A percentile compares a stretch with the other conserved stretches of the same genome.
Conservation (phyloP, 1,140 invertebrate species). For the Ceratina australensis region DNA sequence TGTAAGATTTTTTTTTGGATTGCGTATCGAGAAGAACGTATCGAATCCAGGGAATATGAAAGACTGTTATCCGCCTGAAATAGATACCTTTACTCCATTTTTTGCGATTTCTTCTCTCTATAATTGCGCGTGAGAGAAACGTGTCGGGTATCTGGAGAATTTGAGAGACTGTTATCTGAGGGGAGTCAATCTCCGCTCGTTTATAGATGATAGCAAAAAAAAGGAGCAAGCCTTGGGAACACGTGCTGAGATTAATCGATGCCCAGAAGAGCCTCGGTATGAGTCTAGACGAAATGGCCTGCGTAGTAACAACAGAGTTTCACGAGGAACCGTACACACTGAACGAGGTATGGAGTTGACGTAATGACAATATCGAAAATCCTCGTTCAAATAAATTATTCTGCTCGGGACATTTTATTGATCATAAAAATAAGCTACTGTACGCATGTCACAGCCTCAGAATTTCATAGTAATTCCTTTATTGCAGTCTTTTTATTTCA, state of each 20-base stretch:
- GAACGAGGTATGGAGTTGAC: constrained; percentile 82
- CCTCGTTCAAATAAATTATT: background rate
- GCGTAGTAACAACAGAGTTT: constrained; percentile 83
- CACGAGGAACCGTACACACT: constrained; percentile 87
- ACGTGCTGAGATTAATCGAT: constrained; percentile 83
- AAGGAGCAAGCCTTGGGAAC: constrained; percentile 83
- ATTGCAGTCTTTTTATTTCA: no score
- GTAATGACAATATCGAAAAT: constrained; percentile 22
- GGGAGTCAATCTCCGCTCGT: background rate
- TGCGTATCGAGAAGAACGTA: no score
- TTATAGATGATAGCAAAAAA: constrained; percentile 86
- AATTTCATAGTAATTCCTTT: background rate
- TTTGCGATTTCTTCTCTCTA: no score
- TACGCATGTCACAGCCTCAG: no score
- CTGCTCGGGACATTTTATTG: no score
- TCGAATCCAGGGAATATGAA: no score
- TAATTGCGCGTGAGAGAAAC: no score
- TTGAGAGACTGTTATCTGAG: background rate
- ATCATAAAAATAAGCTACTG: background rate
- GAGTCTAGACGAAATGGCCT: constrained; percentile 85
- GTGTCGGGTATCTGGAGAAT: no score
- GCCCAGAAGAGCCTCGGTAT: constrained; percentile 84
- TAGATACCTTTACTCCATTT: no score
- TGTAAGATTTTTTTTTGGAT: no score
- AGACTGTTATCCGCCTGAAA: no score